These are phyloP conservation scores for Yasuhikotakia modesta DNA, from an alignment of 2,797 vertebrate genomes.

Conservation along the genomic window DNA sequence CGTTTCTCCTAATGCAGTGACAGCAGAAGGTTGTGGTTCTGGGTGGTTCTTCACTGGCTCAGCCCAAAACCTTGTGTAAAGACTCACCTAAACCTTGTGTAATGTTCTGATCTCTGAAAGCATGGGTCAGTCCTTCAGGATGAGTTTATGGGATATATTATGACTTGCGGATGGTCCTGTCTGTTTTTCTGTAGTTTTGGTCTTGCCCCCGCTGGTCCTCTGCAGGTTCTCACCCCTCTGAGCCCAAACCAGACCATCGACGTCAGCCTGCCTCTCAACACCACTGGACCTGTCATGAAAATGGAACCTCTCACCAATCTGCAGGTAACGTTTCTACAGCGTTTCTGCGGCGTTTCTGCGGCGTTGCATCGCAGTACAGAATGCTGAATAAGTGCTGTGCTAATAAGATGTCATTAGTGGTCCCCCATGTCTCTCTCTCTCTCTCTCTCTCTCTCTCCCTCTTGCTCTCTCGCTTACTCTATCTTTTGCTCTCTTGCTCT, in stretches of 20 bases:
- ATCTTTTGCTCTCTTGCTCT: background rate
- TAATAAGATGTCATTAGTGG: conserved; percentile 9
- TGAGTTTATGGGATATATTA: background rate
- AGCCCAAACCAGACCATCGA: conserved; percentile 94
- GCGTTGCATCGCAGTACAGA: too few relatives aligned
- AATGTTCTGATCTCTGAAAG: background rate
- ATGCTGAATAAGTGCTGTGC: background rate
- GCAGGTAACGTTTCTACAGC: conserved; percentile 77
- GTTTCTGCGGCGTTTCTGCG: background rate
- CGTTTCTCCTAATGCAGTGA: background rate
- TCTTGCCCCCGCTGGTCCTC: conserved; percentile 89
- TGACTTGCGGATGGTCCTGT: background rate
- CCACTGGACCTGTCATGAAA: conserved; percentile 93
- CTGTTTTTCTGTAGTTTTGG: conserved; percentile 82
- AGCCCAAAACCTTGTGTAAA: background rate
- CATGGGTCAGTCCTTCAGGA: background rate
- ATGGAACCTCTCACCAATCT: conserved; percentile 98
- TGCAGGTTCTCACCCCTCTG: conserved; percentile 90
- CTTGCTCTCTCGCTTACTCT: conserved; percentile 14
- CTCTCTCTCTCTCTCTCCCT: conserved; percentile 9
- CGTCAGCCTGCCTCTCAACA: conserved; percentile 88
- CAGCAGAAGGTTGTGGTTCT: background rate
- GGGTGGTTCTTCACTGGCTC: background rate
- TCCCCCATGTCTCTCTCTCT: background rate
- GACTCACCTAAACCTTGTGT: background rate